Evolutionary conservation across 2,888 invertebrate genomes (phyloP), one percentile per base, ranked within the genome.

Genomic region (Agrilus biguttatus): DNA sequence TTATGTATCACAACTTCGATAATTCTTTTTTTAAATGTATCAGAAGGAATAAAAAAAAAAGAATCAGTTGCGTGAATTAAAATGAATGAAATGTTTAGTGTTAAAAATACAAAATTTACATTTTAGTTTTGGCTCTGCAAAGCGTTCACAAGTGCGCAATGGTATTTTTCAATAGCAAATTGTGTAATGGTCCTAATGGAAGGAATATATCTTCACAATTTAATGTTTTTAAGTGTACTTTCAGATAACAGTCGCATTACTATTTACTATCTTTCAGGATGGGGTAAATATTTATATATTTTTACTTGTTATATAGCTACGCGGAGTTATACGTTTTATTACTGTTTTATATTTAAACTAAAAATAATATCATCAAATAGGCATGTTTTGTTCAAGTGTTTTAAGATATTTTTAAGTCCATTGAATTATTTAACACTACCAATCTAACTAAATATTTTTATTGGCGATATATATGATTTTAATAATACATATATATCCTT

Each of bases 151-250:
- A 72, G 72, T 43, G 49, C 74, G 1, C 75, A 77, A 68, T 72
- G 77, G 58, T 81, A 78, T 59, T 74, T 73, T 49, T 70, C 78
- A 43, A 65, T 77, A 43, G 76, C 79, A 8, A 82, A 80, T 62
- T 81, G 78, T 58, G 71, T 73, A 51, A 77, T 80, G 73, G 74
- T 81, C 44, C 64, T 80, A 37, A 77, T 80, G 72, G 82, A 82
- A 61, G 80, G 78, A 1, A 65, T 80, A 3, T 81, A 81, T 57
- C 68, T 82, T 8, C 78, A 80, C 58, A 80, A 77, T 60, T 66
- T 81, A 39, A 73, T 82, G 48, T 78, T 78, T 55, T 55, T 76
- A 41, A 74, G 78, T 8, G 68, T 78, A 36, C 78, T 78, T 58
- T 73, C 77, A 0, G 78, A 80, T 53, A 72, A 69, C 33, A 73